phyloP scores from a whole-genome alignment of 2,113 vertebrate genomes.

The Rafetus swinhoei region DNA sequence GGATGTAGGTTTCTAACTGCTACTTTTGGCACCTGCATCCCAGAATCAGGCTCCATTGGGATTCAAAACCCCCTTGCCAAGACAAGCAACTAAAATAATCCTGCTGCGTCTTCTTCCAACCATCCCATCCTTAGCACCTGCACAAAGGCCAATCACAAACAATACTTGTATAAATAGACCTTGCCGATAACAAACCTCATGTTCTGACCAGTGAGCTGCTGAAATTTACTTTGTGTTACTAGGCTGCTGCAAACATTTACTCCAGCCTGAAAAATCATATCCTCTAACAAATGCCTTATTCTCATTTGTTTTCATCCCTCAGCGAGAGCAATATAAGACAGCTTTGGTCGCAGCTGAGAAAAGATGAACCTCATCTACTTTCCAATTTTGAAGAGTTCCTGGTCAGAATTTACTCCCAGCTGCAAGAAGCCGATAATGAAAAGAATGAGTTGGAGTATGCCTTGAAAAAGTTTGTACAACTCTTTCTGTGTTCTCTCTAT shows the following conservation, averaged over 20 bases:
- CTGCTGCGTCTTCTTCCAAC: not conserved
- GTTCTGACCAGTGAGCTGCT: not conserved
- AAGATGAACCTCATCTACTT: constrained; percentile 87
- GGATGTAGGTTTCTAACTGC: not conserved
- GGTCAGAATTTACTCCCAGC: constrained; percentile 86
- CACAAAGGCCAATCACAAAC: not conserved
- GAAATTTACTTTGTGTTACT: not conserved
- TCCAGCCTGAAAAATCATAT: not conserved
- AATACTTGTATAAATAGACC: not conserved
- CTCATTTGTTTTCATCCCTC: constrained; percentile 16
- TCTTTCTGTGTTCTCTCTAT: not conserved
- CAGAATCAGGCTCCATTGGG: not conserved
- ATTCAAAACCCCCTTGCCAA: not conserved
- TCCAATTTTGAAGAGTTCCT: constrained; percentile 92
- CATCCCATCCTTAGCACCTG: not conserved
- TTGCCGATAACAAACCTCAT: not conserved
- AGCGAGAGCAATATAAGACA: constrained; percentile 86
- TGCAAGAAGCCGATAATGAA: constrained; percentile 90
- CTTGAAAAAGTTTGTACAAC: constrained; percentile 83
- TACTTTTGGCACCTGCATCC: not conserved
- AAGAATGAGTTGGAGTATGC: constrained; percentile 88
- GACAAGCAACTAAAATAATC: not conserved
- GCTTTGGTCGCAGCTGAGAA: constrained; percentile 88
- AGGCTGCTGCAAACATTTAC: not conserved
- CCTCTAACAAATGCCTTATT: not conserved